Evolutionary conservation across 2,113 vertebrate genomes (phyloP).

Genomic region (Petrocephalus zakoni): DNA sequence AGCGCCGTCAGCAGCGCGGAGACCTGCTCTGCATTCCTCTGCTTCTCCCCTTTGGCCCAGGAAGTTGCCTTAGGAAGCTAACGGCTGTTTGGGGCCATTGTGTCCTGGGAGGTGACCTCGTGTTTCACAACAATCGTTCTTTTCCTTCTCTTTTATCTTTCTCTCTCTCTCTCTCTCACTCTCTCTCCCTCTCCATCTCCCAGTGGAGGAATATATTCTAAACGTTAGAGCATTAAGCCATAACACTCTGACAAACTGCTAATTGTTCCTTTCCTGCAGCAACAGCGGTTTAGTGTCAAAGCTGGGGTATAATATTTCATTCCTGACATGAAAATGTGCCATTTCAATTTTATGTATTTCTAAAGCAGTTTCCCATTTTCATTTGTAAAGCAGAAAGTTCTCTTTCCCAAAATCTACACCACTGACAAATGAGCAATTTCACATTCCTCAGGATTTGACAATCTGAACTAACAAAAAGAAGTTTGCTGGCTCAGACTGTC

Average conservation of each 20-base stretch:
- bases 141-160: background rate
- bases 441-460: background rate
- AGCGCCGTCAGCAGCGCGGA: background rate
- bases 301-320: background rate
- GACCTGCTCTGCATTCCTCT: background rate
- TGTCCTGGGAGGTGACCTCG: background rate
- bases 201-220: slow-evolving; percentile 4
- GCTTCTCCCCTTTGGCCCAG: background rate
- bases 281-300: background rate
- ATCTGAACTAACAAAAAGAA: background rate
- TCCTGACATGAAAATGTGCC: background rate
- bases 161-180: background rate
- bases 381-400: background rate
- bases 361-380: slow-evolving; percentile 2
- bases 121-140: background rate
- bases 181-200: background rate
- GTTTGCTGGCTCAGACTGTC: background rate
- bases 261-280: background rate
- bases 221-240: background rate
- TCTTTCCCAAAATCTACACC: background rate
- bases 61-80: background rate
- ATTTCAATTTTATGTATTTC: slow-evolving; percentile 1
- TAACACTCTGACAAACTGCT: background rate
- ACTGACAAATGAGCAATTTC: background rate
- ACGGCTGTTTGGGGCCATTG: background rate